Evolutionary conservation across 1,140 invertebrate species (phyloP), one percentile per base, ranked within the genome.

Genomic region (Papilio dardanus): DNA sequence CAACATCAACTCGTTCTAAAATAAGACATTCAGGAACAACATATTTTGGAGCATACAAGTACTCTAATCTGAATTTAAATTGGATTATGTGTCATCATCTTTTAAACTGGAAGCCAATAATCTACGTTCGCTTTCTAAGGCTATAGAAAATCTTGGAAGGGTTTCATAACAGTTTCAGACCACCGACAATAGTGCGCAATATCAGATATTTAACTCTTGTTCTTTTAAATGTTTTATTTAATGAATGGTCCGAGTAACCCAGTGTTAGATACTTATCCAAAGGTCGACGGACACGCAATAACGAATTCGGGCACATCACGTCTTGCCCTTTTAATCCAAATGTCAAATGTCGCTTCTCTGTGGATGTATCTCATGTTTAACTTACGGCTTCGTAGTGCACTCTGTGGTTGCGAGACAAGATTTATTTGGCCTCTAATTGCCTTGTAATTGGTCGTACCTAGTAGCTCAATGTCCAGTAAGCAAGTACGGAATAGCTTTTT

Each of bases 281-380:
- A 54, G 50, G 50, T 54, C 50, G 50, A 54, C 21, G 50, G 50
- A 54, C 50, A 54, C 21, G 50, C 21, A 54, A 54, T 54, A 24
- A 54, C 21, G 12, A 62, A 62, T 62, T 62, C 24, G 54, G 24
- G 54, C 24, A 62, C 54, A 62, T 62, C 50, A 54, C 50, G 50
- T 54, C 54, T 62, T 62, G 54, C 54, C 54, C 54, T 62, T 62
- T 62, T 62, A 62, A 62, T 62, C 54, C 24, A 62, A 62, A 62
- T 62, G 54, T 62, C 54, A 62, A 62, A 62, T 24, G 54, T 62
- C 10, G 54, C 21, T 54, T 54, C 50, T 62, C 54, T 62, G 12
- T 62, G 24, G 3, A 62, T 62, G 54, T 28, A 62, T 28, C 54
- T 62, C 12, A 28, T 62, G 54, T 62, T 62, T 62, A 62, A 62